Percentiles rank a stretch among this genome's conserved stretches.
Evolutionary conservation across 2,888 invertebrate species (phyloP).

Genomic region (Cistogaster globosa): DNA sequence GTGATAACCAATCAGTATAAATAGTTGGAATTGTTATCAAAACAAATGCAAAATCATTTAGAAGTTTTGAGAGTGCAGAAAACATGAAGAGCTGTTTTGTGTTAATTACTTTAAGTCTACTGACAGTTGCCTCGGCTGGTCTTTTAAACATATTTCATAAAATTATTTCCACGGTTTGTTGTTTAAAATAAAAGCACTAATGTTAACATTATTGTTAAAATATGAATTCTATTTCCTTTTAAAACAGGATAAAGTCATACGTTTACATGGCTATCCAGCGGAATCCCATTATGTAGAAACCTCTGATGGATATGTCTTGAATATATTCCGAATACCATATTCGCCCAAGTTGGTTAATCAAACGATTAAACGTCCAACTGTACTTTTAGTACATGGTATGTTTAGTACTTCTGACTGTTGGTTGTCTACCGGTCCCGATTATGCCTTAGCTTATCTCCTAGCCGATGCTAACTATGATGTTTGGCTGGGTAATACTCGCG

Average conservation of each 20-base stretch:
- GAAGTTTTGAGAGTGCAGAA: not conserved
- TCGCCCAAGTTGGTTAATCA: conserved; percentile 76
- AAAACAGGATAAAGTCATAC: conserved; percentile 75
- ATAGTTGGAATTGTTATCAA: not conserved
- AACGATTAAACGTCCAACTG: conserved; percentile 76
- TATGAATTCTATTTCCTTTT: not conserved
- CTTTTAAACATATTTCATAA: conserved; percentile 13
- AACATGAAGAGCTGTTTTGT: conserved; percentile 28
- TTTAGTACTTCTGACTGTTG: conserved; percentile 80
- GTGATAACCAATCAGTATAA: conserved; percentile 27
- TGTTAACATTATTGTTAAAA: too few relatives aligned
- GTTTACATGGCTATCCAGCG: conserved; percentile 85
- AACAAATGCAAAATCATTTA: not conserved
- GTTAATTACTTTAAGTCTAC: conserved; percentile 4
- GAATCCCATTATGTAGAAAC: conserved; percentile 85
- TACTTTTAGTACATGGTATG: conserved; percentile 84
- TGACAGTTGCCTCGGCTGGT: not conserved
- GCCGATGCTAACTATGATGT: conserved; percentile 81
- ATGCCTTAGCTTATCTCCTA: conserved; percentile 79
- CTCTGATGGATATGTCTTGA: conserved; percentile 79
- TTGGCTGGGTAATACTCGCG: conserved; percentile 81
- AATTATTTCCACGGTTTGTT: conserved; percentile 48
- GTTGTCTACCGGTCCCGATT: conserved; percentile 76
- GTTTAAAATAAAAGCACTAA: not conserved
- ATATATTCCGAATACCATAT: conserved; percentile 80